Conservation (phyloP, 1,140 invertebrate species). For the Ostrea edulis region DNA sequence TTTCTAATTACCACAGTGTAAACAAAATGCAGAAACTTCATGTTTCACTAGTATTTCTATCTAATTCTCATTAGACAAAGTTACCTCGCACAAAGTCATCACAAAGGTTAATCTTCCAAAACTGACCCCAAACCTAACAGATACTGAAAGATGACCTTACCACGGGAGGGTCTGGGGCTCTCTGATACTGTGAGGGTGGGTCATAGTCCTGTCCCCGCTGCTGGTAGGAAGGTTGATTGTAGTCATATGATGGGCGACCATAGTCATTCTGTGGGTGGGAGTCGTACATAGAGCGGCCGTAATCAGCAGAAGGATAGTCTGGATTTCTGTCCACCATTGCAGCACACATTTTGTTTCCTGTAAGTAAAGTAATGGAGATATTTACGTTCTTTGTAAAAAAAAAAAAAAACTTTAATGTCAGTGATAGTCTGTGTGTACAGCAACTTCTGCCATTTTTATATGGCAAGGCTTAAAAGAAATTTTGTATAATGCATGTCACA, state of each 20-base stretch:
- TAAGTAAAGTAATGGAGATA: neutral
- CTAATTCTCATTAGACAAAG: no score
- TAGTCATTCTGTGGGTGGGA: conserved; percentile 18
- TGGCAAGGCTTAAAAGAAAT: no score
- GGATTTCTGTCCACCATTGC: conserved; percentile 44
- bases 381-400: no score
- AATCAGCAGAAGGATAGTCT: conserved; percentile 6
- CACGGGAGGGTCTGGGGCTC: conserved; percentile 14
- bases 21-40: no score
- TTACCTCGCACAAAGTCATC: neutral
- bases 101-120: neutral
- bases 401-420: no score
- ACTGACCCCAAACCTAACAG: neutral
- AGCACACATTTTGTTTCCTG: conserved; percentile 36
- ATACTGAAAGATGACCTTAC: neutral
- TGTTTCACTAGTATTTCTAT: no score
- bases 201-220: neutral
- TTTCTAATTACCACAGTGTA: no score
- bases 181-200: neutral
- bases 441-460: no score
- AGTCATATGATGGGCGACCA: neutral
- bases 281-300: neutral
- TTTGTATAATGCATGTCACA: no score
- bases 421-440: no score
- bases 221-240: neutral